These are phyloP conservation scores for Nannobrachium achirus DNA, from an alignment of 2,113 vertebrate species.

Conservation along the genomic window DNA sequence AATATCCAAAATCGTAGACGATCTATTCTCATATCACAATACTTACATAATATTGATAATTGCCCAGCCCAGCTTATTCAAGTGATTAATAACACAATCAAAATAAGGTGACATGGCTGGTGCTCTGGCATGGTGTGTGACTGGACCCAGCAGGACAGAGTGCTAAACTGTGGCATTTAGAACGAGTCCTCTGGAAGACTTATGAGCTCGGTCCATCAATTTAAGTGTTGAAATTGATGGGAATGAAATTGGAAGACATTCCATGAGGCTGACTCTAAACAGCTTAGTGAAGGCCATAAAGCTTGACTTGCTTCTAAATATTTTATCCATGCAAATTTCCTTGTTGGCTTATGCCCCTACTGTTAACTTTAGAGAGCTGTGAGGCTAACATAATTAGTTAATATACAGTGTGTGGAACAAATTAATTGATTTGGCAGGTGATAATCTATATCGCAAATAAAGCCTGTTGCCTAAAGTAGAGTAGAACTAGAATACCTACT, in stretches of 20 bases:
- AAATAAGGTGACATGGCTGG: too few relatives aligned
- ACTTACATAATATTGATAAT: too few relatives aligned
- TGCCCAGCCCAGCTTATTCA: too few relatives aligned
- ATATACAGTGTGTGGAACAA: not conserved
- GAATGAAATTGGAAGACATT: too few relatives aligned
- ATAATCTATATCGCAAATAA: conserved; percentile 1
- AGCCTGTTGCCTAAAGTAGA: not conserved
- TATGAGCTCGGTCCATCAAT: not conserved
- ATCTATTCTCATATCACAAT: too few relatives aligned
- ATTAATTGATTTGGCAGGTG: too few relatives aligned
- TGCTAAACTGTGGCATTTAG: not conserved
- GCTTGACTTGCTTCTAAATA: not conserved
- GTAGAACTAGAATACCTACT: not conserved
- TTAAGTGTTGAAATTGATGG: too few relatives aligned
- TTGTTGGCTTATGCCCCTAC: not conserved
- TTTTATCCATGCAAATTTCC: not conserved
- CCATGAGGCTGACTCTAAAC: not conserved
- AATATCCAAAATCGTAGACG: too few relatives aligned
- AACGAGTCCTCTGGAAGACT: not conserved
- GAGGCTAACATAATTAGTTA: not conserved
- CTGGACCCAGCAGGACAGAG: too few relatives aligned
- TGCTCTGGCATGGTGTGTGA: too few relatives aligned
- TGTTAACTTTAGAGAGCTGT: not conserved
- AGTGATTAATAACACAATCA: too few relatives aligned
- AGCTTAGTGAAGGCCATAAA: not conserved